These are phyloP conservation scores for Alectura lathami DNA, from an alignment of 2,113 vertebrate species.

Conservation along the genomic window DNA sequence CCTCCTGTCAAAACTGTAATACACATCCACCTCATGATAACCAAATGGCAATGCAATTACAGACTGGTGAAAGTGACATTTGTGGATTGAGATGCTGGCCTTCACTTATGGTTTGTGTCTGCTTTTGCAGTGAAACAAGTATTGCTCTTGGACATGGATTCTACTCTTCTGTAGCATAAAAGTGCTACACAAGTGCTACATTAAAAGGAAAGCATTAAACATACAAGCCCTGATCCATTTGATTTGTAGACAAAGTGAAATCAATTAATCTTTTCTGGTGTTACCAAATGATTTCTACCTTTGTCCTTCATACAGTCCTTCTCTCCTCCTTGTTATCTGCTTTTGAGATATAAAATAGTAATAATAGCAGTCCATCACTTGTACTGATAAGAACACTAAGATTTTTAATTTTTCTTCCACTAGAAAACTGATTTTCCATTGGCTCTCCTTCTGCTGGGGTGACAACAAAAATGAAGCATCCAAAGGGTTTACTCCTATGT, in stretches of 20 bases:
- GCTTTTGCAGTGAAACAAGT: neutral
- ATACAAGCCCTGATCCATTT: neutral
- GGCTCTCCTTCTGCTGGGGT: neutral
- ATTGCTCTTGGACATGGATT: neutral
- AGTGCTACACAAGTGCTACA: too few relatives aligned
- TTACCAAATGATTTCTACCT: neutral
- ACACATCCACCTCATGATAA: neutral
- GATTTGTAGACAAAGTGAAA: neutral
- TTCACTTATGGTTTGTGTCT: neutral
- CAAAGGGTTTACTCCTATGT: neutral
- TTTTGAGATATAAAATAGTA: constrained; percentile 1
- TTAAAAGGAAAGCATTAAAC: neutral
- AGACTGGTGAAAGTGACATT: neutral
- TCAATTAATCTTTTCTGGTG: neutral
- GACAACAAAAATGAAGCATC: constrained; percentile 20
- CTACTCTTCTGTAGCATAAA: neutral
- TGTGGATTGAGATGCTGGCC: neutral
- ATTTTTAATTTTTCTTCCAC: neutral
- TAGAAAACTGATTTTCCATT: neutral
- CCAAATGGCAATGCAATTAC: neutral
- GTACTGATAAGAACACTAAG: neutral
- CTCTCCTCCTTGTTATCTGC: neutral
- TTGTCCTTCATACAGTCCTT: neutral
- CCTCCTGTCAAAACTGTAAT: rapidly evolving
- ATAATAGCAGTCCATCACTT: constrained; percentile 7